A percentile compares a stretch with the other conserved stretches of the same genome.
Evolutionary conservation across 2,797 vertebrate genomes (phyloP).

Genomic region (Acrocephalus scirpaceus): DNA sequence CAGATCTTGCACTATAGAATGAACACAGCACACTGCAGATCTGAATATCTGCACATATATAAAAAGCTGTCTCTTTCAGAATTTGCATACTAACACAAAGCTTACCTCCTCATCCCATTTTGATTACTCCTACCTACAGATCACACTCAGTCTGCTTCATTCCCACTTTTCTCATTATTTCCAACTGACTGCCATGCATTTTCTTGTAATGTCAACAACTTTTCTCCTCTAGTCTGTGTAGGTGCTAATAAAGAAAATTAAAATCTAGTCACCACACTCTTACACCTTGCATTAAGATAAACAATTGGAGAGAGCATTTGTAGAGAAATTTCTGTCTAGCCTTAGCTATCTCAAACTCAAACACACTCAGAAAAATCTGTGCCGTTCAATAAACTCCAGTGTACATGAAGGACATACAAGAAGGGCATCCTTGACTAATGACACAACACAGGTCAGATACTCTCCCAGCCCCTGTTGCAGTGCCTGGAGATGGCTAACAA

Average conservation of each 20-base stretch:
- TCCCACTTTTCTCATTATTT: not conserved
- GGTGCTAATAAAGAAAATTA: not conserved
- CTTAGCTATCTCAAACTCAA: not conserved
- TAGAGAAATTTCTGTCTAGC: not conserved
- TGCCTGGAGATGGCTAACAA: not conserved
- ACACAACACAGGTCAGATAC: not conserved
- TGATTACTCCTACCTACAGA: not conserved
- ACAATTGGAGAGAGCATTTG: not conserved
- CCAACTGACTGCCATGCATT: not conserved
- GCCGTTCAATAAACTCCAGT: not conserved
- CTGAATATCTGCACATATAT: not conserved
- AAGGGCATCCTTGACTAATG: not conserved
- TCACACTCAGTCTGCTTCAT: not conserved
- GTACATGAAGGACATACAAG: not conserved
- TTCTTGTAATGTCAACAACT: not conserved
- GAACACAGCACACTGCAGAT: not conserved
- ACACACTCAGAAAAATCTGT: not conserved
- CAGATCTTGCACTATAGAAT: not conserved
- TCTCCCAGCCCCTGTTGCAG: not conserved
- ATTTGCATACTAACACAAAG: slow-evolving; percentile 40
- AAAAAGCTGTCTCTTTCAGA: not conserved
- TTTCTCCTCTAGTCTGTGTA: not conserved
- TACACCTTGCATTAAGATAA: not conserved
- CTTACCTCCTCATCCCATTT: not conserved
- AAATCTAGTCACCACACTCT: not conserved